phyloP scores from a whole-genome alignment of 2,888 invertebrate genomes.

The Sphinx pinastri region DNA sequence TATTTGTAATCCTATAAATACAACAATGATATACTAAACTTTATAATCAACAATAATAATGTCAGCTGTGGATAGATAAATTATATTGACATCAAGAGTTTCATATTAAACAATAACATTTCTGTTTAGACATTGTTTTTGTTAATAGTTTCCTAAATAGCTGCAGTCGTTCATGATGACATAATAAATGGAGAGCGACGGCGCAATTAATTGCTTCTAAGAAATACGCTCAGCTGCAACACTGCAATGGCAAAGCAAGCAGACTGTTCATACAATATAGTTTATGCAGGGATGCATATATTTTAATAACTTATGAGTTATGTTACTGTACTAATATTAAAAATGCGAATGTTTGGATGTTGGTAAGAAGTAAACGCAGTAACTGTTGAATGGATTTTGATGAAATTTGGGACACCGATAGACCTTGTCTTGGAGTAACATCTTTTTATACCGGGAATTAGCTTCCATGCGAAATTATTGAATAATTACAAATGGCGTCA shows the following conservation, averaged over 20 bases:
- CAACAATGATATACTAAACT: no score
- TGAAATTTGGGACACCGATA: no score
- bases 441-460: no score
- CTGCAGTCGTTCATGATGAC: constrained; percentile 64
- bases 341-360: no score
- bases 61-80: not conserved
- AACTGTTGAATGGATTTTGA: no score
- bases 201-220: constrained; percentile 71
- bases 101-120: not conserved
- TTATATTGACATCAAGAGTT: not conserved
- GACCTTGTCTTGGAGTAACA: no score
- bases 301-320: not conserved
- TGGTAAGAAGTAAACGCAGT: no score
- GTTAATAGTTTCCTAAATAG: constrained; percentile 31
- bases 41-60: no score
- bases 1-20: no score
- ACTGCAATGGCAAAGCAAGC: constrained; percentile 61
- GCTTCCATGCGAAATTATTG: no score
- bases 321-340: no score
- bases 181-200: constrained; percentile 66
- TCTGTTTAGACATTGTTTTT: constrained; percentile 11
- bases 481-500: no score
- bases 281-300: not conserved
- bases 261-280: not conserved
- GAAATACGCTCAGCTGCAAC: constrained; percentile 70